Evolutionary conservation across 2,797 vertebrate species (phyloP), one percentile per base, ranked within the genome.

Genomic region (Gypaetus barbatus): DNA sequence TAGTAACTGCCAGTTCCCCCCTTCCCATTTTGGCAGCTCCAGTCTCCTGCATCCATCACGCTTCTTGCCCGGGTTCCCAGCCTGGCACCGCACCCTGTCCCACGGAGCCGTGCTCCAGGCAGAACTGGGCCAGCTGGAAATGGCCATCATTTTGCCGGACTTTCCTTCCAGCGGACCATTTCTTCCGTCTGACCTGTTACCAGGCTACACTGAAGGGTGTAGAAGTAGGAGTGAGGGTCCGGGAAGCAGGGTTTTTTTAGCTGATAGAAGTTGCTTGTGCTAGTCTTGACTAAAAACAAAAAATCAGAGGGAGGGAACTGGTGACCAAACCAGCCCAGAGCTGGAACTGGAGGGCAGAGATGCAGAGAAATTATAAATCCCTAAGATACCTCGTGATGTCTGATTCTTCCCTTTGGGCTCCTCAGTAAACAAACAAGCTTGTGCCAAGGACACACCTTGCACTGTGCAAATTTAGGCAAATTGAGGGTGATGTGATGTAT

Each of bases 61-160:
- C 46, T 76, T 75, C 41, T 65, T 43, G 57, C 61, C 73, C 35
- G 2, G 1, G 17, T 63, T 74, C 24, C 64, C 76, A 35, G 57
- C 35, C 54, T 24, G 39, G 39, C 48, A 4, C 19, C 0, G 4
- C 39, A 18, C 22, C 44, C 56, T 4, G 56, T 35, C 77, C 46
- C 12, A 0, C 2, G 2, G 4, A 12, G 35, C 43, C 19, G 19
- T 37, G 56, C 43, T 30, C 23, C 11, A 2, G 3, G 2, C 5
- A 12, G 37, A 35, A 9, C 46, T 9, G 74, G 61, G 31, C 39
- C 21, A 37, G 10, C 57, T 89, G 92, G 75, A 23, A 88, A 54
- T 5, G 43, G 30, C 25, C 58, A 31, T 6, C 2, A 0, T 27
- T 33, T 33, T 22, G 33, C 63, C 18, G 63, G 35, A 16, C 4